These are phyloP conservation scores for Physeter macrocephalus DNA, from an alignment of 2,113 vertebrate genomes.

Conservation along the genomic window DNA sequence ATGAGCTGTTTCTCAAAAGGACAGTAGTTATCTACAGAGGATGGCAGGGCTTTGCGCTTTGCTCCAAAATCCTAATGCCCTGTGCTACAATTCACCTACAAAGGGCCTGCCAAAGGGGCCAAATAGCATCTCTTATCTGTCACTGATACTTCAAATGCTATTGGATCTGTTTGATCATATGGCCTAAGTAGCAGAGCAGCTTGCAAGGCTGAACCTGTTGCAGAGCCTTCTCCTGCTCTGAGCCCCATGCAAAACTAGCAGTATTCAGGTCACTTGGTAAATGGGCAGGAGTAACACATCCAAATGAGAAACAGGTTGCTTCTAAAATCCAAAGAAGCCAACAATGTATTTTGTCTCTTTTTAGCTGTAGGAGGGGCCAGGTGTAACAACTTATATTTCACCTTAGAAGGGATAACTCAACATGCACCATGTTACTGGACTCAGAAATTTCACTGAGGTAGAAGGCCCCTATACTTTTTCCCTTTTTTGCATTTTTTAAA, in stretches of 20 bases:
- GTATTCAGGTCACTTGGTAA: not conserved
- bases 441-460: not conserved
- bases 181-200: not conserved
- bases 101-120: not conserved
- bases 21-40: not conserved
- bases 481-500: not conserved
- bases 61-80: not conserved
- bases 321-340: not conserved
- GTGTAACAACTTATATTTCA: not conserved
- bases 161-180: not conserved
- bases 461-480: not conserved
- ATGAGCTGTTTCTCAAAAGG: not conserved
- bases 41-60: not conserved
- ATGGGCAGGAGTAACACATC: not conserved
- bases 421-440: not conserved
- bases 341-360: not conserved
- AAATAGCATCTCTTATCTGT: not conserved
- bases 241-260: not conserved
- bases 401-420: not conserved
- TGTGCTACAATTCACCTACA: not conserved
- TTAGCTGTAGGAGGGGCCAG: not conserved
- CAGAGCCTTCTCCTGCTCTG: not conserved
- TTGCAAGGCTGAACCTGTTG: not conserved
- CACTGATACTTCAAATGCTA: not conserved
- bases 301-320: not conserved